These are phyloP conservation scores for Rhynchonycteris naso DNA, from an alignment of 2,797 vertebrate genomes.

Conservation along the genomic window DNA sequence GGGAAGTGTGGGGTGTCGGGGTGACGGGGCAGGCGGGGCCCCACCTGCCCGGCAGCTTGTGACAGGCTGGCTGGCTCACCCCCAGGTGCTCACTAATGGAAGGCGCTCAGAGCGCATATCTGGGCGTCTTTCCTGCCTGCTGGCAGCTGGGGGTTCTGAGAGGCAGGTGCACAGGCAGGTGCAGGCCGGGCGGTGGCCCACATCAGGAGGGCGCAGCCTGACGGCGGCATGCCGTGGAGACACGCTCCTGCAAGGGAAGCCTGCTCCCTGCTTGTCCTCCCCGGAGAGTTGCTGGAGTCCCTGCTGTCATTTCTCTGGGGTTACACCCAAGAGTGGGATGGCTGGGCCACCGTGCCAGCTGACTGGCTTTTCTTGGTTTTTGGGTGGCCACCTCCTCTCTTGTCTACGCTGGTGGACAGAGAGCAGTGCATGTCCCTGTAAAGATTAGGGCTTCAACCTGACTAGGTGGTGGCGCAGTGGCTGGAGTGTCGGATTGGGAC, in stretches of 20 bases:
- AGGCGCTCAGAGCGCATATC: fast-evolving
- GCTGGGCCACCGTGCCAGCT: fast-evolving
- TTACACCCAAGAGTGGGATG: fast-evolving
- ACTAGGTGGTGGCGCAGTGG: too few species aligned
- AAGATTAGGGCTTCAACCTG: background rate
- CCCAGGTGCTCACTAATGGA: fast-evolving
- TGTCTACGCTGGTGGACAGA: fast-evolving
- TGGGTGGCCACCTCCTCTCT: fast-evolving
- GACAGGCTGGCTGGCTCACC: fast-evolving
- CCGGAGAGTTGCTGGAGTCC: fast-evolving
- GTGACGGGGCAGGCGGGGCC: fast-evolving
- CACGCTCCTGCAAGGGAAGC: fast-evolving
- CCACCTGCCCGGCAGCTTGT: fast-evolving
- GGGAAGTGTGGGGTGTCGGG: background rate
- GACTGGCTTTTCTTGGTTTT: fast-evolving
- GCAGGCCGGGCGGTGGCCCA: too few species aligned
- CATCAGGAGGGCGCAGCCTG: background rate
- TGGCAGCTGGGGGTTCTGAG: fast-evolving
- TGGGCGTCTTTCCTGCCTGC: background rate
- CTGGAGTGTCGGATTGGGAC: too few species aligned
- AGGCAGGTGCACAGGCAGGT: background rate
- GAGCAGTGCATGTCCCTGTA: fast-evolving
- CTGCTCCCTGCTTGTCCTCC: background rate
- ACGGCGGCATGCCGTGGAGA: fast-evolving
- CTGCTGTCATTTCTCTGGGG: fast-evolving